Evolutionary conservation across 2,797 vertebrate genomes (phyloP).

Genomic region (Silurus lanzhouensis): DNA sequence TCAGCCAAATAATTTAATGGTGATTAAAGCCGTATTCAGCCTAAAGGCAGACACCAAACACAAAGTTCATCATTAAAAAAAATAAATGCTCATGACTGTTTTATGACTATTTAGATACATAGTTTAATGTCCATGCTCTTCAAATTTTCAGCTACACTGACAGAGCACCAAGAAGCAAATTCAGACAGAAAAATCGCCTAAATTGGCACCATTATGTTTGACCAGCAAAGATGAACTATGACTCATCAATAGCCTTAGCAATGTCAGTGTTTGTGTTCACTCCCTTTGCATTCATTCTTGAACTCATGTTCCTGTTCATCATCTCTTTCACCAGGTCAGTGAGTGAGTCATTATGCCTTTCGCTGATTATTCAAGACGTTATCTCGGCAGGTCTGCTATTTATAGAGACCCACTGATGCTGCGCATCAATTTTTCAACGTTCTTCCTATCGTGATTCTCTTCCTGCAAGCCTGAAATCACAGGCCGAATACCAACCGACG

Average conservation of each 20-base stretch:
- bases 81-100: neutral
- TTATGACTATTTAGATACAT: neutral
- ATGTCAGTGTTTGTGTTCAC: conserved; percentile 11
- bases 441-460: conserved; percentile 61
- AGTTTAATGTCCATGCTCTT: neutral
- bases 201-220: neutral
- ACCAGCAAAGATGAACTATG: conserved; percentile 16
- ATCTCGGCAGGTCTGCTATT: conserved; percentile 69
- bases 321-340: conserved; percentile 59
- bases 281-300: conserved; percentile 21
- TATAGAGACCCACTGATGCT: conserved; percentile 63
- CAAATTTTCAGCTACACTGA: neutral
- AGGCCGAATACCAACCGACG: conserved; percentile 38
- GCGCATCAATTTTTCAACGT: conserved; percentile 66
- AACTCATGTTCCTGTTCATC: conserved; percentile 53
- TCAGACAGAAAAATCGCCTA: neutral
- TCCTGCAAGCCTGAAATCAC: conserved; percentile 49
- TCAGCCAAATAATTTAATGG: conserved; percentile 12
- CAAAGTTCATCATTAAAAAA: neutral
- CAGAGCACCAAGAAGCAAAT: neutral
- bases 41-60: neutral
- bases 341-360: conserved; percentile 75
- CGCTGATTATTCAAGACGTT: conserved; percentile 73
- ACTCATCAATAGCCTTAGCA: neutral
- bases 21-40: conserved; percentile 37